A percentile compares a stretch with the other conserved stretches of the same genome.
phyloP scores from a whole-genome alignment of 1,140 invertebrate genomes.

The Reticulitermes speratus region DNA sequence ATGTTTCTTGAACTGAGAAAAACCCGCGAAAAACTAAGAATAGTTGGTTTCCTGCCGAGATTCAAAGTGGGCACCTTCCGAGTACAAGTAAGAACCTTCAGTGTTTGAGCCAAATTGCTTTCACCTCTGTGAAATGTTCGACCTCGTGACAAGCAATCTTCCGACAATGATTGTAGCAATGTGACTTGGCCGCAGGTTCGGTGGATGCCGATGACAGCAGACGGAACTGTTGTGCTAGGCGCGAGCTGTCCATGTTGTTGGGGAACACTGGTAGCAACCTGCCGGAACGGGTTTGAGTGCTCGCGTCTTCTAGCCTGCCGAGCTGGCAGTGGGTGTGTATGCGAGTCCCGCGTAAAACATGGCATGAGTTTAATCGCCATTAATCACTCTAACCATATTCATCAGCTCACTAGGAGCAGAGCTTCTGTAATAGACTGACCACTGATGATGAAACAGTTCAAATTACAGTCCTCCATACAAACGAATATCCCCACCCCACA shows the following conservation, averaged over 20 bases:
- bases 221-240: neutral
- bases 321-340: neutral
- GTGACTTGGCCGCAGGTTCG: no score
- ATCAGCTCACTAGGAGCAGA: neutral
- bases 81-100: no score
- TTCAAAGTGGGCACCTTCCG: no score
- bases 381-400: constrained; percentile 4
- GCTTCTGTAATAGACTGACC: neutral
- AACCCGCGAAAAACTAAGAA: no score
- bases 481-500: neutral
- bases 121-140: no score
- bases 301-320: neutral
- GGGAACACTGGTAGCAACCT: neutral
- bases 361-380: neutral
- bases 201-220: no score
- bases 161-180: no score
- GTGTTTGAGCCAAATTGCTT: no score
- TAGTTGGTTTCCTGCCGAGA: no score
- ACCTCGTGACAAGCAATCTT: no score
- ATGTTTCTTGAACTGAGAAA: no score
- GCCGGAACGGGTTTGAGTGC: neutral
- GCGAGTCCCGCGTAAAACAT: neutral
- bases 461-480: neutral
- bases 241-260: neutral
- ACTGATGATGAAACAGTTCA: neutral